These are phyloP conservation scores for Drosophila multiciliata DNA, from an alignment of 2,888 invertebrate genomes.

Conservation along the genomic window DNA sequence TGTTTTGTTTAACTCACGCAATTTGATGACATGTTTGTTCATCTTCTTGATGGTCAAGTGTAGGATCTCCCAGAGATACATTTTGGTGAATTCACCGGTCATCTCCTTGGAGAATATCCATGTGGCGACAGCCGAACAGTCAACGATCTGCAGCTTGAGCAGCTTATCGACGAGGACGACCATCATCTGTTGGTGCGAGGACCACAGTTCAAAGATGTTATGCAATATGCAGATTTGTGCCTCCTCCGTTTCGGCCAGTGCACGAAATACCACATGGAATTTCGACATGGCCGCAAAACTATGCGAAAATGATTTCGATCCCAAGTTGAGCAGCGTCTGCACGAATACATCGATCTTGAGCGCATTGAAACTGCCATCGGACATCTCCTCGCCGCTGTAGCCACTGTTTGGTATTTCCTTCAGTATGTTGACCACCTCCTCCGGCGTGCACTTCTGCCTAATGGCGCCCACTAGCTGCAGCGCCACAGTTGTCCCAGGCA, in stretches of 20 bases:
- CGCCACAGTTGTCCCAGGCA: conserved; percentile 93
- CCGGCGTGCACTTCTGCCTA: conserved; percentile 94
- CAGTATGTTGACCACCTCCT: conserved; percentile 94
- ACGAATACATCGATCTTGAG: conserved; percentile 98
- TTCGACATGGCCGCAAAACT: conserved; percentile 99
- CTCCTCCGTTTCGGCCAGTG: conserved; percentile 96
- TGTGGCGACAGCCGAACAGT: conserved; percentile 98
- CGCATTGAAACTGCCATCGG: conserved; percentile 92
- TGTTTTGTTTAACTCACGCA: conserved; percentile 85
- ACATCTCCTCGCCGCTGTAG: conserved; percentile 86
- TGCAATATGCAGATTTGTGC: conserved; percentile 97
- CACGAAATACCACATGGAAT: conserved; percentile 96
- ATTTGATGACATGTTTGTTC: conserved; percentile 96
- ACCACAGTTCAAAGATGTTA: conserved; percentile 98
- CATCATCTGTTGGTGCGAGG: conserved; percentile 98
- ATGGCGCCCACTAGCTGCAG: conserved; percentile 95
- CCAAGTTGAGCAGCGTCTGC: conserved; percentile 96
- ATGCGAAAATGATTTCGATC: conserved; percentile 98
- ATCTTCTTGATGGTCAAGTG: conserved; percentile 98
- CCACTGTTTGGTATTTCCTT: conserved; percentile 94
- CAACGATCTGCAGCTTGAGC: conserved; percentile 98
- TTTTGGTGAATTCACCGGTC: conserved; percentile 95
- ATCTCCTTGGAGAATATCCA: conserved; percentile 99
- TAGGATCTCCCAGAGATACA: conserved; percentile 98
- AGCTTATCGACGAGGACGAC: conserved; percentile 98